phyloP scores from a whole-genome alignment of 2,113 vertebrate genomes.

The Cryptotis parvus region DNA sequence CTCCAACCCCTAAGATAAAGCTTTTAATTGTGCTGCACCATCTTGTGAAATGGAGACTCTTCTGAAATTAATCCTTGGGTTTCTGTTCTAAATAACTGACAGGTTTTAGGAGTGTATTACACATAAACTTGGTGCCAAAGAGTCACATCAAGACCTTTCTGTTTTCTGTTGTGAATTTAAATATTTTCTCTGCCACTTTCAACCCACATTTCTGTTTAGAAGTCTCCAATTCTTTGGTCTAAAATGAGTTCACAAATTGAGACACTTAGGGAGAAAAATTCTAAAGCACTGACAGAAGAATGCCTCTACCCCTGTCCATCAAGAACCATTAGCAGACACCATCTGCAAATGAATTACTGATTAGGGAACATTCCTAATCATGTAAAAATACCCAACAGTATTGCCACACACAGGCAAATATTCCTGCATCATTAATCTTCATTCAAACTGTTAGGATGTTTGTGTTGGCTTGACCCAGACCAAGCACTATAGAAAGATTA shows the following conservation, averaged over 20 bases:
- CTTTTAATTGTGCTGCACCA: conserved; percentile 28
- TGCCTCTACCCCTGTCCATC: conserved; percentile 34
- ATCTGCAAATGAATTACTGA: conserved; percentile 54
- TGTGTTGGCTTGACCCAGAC: background rate
- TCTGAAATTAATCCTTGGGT: background rate
- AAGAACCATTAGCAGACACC: conserved; percentile 26
- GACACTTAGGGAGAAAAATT: conserved; percentile 33
- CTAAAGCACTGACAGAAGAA: conserved; percentile 58
- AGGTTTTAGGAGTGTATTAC: background rate
- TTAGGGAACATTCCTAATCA: conserved; percentile 48
- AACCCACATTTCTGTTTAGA: background rate
- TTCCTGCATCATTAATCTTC: conserved; percentile 42
- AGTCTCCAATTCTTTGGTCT: background rate
- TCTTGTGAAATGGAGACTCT: background rate
- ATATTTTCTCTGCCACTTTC: background rate
- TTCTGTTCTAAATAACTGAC: conserved; percentile 21
- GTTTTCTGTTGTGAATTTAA: conserved; percentile 26
- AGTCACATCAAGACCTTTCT: background rate
- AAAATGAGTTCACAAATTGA: conserved; percentile 54
- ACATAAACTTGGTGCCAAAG: background rate
- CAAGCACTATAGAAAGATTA: conserved; percentile 33
- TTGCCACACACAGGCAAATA: background rate
- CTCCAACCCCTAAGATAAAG: background rate
- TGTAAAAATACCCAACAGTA: background rate
- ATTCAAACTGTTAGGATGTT: conserved; percentile 26